A percentile compares a stretch with the other conserved stretches of the same genome.
These are phyloP conservation scores for Arizona elegans DNA, from an alignment of 2,113 vertebrate species.

Conservation along the genomic window DNA sequence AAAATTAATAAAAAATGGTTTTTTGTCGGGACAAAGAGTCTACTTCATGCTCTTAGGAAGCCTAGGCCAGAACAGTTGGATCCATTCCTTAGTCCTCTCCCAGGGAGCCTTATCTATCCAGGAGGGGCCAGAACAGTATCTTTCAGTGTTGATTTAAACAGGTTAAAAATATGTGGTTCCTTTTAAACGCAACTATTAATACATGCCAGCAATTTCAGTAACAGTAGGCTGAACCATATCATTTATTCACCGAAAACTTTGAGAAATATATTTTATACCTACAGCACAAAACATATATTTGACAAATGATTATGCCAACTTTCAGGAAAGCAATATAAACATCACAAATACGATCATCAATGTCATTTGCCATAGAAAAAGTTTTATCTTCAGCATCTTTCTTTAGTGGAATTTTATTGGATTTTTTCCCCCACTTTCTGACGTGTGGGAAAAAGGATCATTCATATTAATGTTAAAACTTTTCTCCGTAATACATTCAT, in stretches of 20 bases:
- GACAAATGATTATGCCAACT: neutral
- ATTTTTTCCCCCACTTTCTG: neutral
- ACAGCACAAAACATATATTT: neutral
- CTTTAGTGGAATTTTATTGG: neutral
- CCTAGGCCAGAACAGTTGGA: neutral
- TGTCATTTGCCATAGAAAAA: neutral
- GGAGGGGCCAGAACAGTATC: neutral
- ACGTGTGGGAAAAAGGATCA: neutral
- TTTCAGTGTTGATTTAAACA: neutral
- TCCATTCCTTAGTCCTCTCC: neutral
- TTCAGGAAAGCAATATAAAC: neutral
- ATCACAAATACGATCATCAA: neutral
- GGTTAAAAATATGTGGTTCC: neutral
- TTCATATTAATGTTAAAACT: neutral
- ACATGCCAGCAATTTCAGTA: neutral
- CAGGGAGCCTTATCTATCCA: neutral
- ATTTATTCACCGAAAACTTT: neutral
- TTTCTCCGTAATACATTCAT: neutral
- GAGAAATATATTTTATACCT: neutral
- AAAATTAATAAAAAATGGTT: no score
- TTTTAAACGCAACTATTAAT: neutral
- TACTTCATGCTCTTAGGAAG: no score
- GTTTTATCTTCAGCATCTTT: neutral
- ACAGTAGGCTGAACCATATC: neutral
- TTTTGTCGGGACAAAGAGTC: no score